phyloP scores from a whole-genome alignment of 2,888 invertebrate species.

The Archaeoteleia sp. region DNA sequence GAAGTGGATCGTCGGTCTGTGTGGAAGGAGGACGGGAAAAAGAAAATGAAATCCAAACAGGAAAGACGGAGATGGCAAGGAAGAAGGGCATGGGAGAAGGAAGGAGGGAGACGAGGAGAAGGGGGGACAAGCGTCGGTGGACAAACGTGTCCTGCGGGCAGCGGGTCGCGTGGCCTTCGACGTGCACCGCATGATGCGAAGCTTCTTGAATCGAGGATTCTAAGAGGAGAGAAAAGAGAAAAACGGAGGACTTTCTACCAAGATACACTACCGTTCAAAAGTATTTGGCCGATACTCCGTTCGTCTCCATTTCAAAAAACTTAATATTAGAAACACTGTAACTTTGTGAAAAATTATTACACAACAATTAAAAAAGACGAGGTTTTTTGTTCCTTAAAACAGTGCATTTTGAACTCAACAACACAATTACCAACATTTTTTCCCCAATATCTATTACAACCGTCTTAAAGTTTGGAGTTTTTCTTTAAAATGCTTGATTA shows the following conservation, averaged over 20 bases:
- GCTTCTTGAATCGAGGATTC: constrained; percentile 54
- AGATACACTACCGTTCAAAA: too few relatives aligned
- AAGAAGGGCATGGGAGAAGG: not conserved
- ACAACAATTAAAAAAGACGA: too few relatives aligned
- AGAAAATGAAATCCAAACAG: constrained; percentile 34
- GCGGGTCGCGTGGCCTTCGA: constrained; percentile 68
- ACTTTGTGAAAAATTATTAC: too few relatives aligned
- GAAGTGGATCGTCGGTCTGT: constrained; percentile 28
- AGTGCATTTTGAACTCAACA: too few relatives aligned
- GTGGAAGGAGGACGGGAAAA: constrained; percentile 18
- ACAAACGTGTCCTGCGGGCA: constrained; percentile 60
- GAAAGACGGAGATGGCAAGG: not conserved
- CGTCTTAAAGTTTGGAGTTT: too few relatives aligned
- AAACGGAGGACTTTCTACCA: constrained; percentile 53
- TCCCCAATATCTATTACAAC: too few relatives aligned
- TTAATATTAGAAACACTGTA: too few relatives aligned
- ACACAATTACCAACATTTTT: too few relatives aligned
- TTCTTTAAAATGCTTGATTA: too few relatives aligned
- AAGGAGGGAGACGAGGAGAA: constrained; percentile 10
- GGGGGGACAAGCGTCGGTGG: constrained; percentile 39
- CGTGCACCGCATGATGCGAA: constrained; percentile 63
- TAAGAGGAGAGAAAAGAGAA: constrained; percentile 46
- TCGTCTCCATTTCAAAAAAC: too few relatives aligned
- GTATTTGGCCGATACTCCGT: too few relatives aligned
- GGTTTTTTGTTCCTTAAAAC: too few relatives aligned